phyloP scores from a whole-genome alignment of 92 coral and sea anemone species.

The Plumapathes pennacea region DNA sequence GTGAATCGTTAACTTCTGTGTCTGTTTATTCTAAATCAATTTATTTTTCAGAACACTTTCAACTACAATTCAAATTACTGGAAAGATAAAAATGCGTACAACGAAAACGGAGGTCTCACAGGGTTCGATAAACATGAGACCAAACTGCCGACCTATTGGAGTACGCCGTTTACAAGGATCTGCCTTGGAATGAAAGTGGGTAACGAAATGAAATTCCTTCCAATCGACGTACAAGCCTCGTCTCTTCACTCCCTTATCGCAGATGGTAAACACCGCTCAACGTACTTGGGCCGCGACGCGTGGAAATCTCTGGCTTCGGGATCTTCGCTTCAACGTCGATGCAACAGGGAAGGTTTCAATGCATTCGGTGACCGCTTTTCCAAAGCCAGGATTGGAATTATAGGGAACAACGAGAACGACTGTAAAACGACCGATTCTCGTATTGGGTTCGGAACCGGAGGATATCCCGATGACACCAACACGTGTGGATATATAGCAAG shows the following conservation, averaged over 20 bases:
- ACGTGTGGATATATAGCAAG: constrained; percentile 10
- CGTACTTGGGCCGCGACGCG: background rate
- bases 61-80: too few species aligned
- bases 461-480: background rate
- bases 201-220: background rate
- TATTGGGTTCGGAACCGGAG: constrained; percentile 15
- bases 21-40: too few species aligned
- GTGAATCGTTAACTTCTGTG: too few species aligned
- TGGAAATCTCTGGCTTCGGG: constrained; percentile 5
- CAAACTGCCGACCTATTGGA: constrained; percentile 7
- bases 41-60: too few species aligned
- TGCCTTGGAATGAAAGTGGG: constrained; percentile 1
- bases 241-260: constrained; percentile 4
- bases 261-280: background rate
- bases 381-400: constrained; percentile 4
- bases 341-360: constrained; percentile 7
- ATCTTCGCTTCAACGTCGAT: background rate
- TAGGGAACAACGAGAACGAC: background rate
- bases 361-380: background rate
- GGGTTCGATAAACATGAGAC: constrained; percentile 1
- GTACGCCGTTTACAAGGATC: background rate
- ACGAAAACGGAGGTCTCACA: background rate
- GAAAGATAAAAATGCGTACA: background rate
- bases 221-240: background rate
- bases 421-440: background rate